These are phyloP conservation scores for Heteromyza rotundicornis DNA, from an alignment of 2,888 invertebrate species.

Conservation along the genomic window DNA sequence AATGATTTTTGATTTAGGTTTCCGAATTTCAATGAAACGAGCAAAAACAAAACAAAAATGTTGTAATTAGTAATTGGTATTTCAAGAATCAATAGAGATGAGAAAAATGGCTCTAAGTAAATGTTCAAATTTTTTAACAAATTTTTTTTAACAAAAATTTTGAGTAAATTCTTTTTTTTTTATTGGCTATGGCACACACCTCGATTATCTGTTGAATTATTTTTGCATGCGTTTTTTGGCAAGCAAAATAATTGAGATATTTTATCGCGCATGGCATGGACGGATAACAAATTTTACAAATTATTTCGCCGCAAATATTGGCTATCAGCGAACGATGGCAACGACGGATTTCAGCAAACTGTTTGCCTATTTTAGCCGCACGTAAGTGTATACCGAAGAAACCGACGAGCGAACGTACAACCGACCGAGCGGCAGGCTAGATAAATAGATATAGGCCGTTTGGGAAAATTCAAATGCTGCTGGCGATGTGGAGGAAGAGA, in stretches of 20 bases:
- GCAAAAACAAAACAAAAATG: constrained; percentile 17
- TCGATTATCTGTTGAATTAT: constrained; percentile 61
- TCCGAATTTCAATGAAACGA: neutral
- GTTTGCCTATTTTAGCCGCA: constrained; percentile 39
- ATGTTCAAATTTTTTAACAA: constrained; percentile 5
- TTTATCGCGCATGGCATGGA: constrained; percentile 65
- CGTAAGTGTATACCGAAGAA: constrained; percentile 30
- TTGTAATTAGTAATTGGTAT: too few species aligned
- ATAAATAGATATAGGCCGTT: neutral
- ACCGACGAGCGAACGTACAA: constrained; percentile 6
- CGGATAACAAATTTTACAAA: constrained; percentile 58
- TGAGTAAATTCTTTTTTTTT: neutral
- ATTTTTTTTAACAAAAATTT: constrained; percentile 2
- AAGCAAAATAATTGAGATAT: constrained; percentile 63
- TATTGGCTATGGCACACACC: constrained; percentile 44
- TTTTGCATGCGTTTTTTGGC: constrained; percentile 62
- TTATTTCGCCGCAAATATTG: constrained; percentile 58
- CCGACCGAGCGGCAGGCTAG: neutral
- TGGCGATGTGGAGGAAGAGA: neutral
- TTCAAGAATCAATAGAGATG: neutral
- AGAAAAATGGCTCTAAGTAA: constrained; percentile 14
- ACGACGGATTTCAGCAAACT: constrained; percentile 51
- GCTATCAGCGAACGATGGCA: constrained; percentile 45
- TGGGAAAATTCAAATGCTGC: constrained; percentile 5
- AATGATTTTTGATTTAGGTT: too few species aligned